Evolutionary conservation across 1,140 invertebrate genomes (phyloP).

Genomic region (Idris sp.): DNA sequence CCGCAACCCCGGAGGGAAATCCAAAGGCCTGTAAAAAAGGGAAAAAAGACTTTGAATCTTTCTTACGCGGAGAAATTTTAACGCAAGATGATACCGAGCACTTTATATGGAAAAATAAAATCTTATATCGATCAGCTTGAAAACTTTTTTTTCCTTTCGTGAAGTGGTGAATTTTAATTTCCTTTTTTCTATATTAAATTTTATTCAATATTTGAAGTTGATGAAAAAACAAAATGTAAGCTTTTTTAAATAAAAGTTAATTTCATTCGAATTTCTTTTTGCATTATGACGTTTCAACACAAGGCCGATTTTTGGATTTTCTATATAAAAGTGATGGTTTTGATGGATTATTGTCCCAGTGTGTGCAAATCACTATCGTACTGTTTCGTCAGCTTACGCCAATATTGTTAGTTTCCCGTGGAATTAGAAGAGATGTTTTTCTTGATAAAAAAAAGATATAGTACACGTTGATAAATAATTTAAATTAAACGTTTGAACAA

Average conservation of each 20-base stretch:
- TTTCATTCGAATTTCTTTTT: no score
- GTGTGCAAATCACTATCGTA: constrained; percentile 34
- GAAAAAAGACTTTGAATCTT: constrained; percentile 35
- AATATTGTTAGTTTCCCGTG: constrained; percentile 44
- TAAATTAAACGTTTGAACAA: no score
- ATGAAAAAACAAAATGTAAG: no score
- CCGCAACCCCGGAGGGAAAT: constrained; percentile 56
- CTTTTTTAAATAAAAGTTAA: no score
- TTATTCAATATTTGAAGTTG: no score
- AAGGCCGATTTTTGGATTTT: constrained; percentile 7
- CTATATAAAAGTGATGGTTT: constrained; percentile 8
- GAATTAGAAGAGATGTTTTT: constrained; percentile 50
- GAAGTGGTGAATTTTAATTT: no score
- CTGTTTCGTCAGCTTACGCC: constrained; percentile 40
- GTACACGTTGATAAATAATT: constrained; percentile 45
- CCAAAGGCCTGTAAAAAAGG: constrained; percentile 33
- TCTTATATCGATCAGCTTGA: constrained; percentile 21
- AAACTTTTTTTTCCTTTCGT: no score
- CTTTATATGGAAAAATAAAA: constrained; percentile 47
- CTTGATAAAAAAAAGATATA: constrained; percentile 43
- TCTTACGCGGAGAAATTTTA: constrained; percentile 45
- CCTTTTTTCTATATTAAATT: constrained; percentile 10
- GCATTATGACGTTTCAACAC: not conserved
- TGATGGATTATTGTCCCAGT: constrained; percentile 10
- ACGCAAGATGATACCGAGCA: constrained; percentile 41